Evolutionary conservation across 2,888 invertebrate species (phyloP), one percentile per base, ranked within the genome.

Genomic region (Lasioglossum leucozonium): DNA sequence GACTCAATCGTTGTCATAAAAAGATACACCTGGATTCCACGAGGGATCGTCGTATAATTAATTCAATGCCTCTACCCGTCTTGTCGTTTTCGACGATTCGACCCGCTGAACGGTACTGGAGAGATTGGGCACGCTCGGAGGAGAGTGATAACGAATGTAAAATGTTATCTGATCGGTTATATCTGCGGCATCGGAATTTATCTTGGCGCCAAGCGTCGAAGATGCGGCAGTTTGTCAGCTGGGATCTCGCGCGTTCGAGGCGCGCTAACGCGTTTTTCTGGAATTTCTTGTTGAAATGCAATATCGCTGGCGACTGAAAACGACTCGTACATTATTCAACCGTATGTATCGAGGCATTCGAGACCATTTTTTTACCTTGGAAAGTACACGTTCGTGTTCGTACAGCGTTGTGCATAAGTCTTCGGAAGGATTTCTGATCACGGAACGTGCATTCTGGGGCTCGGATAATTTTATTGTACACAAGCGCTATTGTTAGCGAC

Each of bases 131-230:
- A 74, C 11, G 16, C 62, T 26, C 22, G 55, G n/a, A 30, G 18
- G 72, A 72, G 47, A 77, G 51, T 18, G 18, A 77, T 26, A 47
- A 37, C 16, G 79, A 65, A 67, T 16, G 69, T 77, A 81, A 65
- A 82, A 72, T 76, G 71, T 72, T 78, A 78, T 77, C 78, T 69
- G 72, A 71, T 71, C 26, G 8, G 71, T 44, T 26, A 71, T 44
- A 75, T 77, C 78, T 58, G 65, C 65, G 62, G 44, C 74, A 82
- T 82, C 77, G 82, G 78, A 78, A 82, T 82, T 84, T 78, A 84
- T 82, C 78, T 74, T 74, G 40, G 42, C 72, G 47, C n/a, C 67
- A 55, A 81, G 69, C 51, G 47, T 40, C 72, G 67, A 81, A 72
- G 81, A 81, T 67, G 62, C 26, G 1, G 26, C 16, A 8, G 22